Conservation (phyloP, 2,113 vertebrate species). For the Suncus etruscus region DNA sequence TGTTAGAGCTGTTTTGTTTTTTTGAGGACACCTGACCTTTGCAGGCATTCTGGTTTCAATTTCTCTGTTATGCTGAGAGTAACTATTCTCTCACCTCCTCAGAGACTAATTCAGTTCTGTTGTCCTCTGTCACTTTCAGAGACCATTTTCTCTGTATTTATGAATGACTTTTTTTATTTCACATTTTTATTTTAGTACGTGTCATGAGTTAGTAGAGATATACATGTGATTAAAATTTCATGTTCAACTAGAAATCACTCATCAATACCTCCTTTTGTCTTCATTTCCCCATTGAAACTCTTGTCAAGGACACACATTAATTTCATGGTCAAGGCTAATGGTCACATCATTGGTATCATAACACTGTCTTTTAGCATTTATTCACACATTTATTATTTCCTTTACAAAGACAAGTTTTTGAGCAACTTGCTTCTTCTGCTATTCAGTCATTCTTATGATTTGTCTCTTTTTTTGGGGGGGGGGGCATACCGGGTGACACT, state of each 20-base stretch:
- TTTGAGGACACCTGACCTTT: background rate
- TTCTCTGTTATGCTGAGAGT: constrained; percentile 4
- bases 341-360: background rate
- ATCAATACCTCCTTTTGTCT: background rate
- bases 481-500: too few relatives aligned
- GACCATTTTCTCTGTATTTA: background rate
- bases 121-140: background rate
- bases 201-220: background rate
- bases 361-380: background rate
- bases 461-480: background rate
- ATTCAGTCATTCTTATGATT: background rate
- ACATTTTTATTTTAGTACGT: background rate
- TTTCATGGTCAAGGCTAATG: background rate
- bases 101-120: background rate
- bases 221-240: background rate
- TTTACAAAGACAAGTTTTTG: background rate
- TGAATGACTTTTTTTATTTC: background rate
- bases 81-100: background rate
- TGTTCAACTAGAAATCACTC: too few relatives aligned
- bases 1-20: background rate
- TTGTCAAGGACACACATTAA: background rate
- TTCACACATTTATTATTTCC: background rate
- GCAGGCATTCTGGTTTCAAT: background rate
- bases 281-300: background rate
- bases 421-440: background rate